Evolutionary conservation across 2,113 vertebrate genomes (phyloP), one percentile per base, ranked within the genome.

Genomic region (Alethe diademata): DNA sequence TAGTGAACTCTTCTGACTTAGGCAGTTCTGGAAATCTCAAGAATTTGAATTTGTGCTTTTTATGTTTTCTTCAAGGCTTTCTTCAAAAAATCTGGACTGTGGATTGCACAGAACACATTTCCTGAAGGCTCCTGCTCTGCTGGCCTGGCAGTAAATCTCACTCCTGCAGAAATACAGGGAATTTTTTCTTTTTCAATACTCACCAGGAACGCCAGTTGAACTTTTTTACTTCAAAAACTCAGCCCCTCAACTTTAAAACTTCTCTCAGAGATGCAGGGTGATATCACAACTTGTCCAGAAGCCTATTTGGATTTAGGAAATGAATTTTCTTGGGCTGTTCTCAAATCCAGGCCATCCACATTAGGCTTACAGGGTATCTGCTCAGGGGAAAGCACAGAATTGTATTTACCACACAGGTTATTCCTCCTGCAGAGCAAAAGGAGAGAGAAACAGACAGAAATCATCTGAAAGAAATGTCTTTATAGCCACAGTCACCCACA

Each of bases 301-400:
- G 66, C 62, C 70, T 72, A 69, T 92, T 75, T 91, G 84, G 94
- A 95, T 92, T 95, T 91, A 89, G 93, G 78, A 94, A 95, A 96
- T 97, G n/a, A 87, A 69, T 95, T 93, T 89, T 61, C 69, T 65
- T 36, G 40, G 57, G 33, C 84, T 72, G 35, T 8, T 22, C 86
- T 78, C 86, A 95, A 94, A 93, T 80, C 47, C 94, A 78, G 71
- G 51, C 90, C 75, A 83, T 83, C 57, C 92, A 43, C 60, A n/a
- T 81, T 20, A 78, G 48, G 73, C 58, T 95, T 84, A 85, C 0
- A 0, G 65, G 26, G 42, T 42, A 54, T 81, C 81, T 85, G 43
- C 73, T 93, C 47, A 53, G 36, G 36, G 31, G 36, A 61, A 86
- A 71, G 64, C 16, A 69, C 19, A 71, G 54, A 73, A 64, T 25